These are phyloP conservation scores for Lacerta agilis DNA, from an alignment of 2,797 vertebrate species.

Conservation along the genomic window DNA sequence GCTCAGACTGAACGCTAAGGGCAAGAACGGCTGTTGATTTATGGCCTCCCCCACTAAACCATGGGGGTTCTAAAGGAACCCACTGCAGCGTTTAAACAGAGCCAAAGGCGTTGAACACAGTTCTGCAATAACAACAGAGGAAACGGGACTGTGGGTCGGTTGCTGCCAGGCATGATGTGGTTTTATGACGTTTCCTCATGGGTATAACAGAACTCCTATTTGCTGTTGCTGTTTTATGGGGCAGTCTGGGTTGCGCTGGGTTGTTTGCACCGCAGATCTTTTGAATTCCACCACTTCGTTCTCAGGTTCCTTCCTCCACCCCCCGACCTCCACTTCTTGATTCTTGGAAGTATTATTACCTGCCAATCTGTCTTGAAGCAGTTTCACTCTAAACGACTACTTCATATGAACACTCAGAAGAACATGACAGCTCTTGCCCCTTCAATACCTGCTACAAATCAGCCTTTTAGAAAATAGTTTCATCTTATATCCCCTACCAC, in stretches of 20 bases:
- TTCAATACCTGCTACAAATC: slow-evolving; percentile 61
- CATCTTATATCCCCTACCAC: slow-evolving; percentile 56
- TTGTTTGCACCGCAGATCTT: slow-evolving; percentile 64
- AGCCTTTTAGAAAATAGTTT: slow-evolving; percentile 61
- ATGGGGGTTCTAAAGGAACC: slow-evolving; percentile 63
- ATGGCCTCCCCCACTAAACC: slow-evolving; percentile 51
- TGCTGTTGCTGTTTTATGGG: slow-evolving; percentile 59
- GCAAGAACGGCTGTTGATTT: slow-evolving; percentile 65
- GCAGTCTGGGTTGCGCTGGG: slow-evolving; percentile 34
- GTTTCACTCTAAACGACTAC: slow-evolving; percentile 45
- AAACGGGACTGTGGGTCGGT: slow-evolving; percentile 51
- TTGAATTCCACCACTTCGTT: slow-evolving; percentile 69
- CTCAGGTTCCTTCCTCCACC: slow-evolving; percentile 54
- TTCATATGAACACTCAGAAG: slow-evolving; percentile 55
- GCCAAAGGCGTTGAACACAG: slow-evolving; percentile 45
- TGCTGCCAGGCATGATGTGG: slow-evolving; percentile 59
- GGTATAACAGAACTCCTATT: slow-evolving; percentile 64
- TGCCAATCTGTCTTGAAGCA: slow-evolving; percentile 34
- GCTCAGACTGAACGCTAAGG: slow-evolving; percentile 67
- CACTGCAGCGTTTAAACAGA: slow-evolving; percentile 42
- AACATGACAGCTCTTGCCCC: slow-evolving; percentile 43
- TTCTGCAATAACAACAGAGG: slow-evolving; percentile 30
- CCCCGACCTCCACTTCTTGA: slow-evolving; percentile 41
- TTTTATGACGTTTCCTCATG: slow-evolving; percentile 52
- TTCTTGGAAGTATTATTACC: rapidly evolving